Base-by-base conservation (phyloP, 2,797 vertebrate species). In the Hirundo rustica region DNA sequence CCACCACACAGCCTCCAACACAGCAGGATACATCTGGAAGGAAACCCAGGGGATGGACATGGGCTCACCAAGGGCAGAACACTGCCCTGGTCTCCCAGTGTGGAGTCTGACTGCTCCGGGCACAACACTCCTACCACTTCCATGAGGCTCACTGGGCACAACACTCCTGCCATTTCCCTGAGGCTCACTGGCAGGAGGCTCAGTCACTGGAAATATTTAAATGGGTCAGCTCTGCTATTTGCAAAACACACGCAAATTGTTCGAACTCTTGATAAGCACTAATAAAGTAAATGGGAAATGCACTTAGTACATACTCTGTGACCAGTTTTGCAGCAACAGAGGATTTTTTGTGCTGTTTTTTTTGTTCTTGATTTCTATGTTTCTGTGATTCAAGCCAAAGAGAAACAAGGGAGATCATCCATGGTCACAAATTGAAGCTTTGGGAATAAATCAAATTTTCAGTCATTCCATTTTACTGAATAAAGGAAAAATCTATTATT, bases 1-100 rank as follows among this genome's bases (percentile, higher is more conserved):
- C 8, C 50, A 60, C 1, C 7, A 65, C 0, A 0, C 18, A 61
- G 50, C 19, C 8, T 75, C 38, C 3, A 1, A 34, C 38, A 45
- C 0, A 7, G n/a, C 1, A 3, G 29, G 16, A 22, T 11, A 54
- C 6, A 2, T 36, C 22, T 58, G 40, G 30, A 57, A 79, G 79
- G 38, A 51, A 70, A 54, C 11, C 7, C 40, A 72, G 29, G 7
- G 9, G 11, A 38, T 3, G 9, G 38, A 44, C 19, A 34, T 4
- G 34, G 38, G 26, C 34, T 76, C 40, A 70, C 0, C 1, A 0
- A 6, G 11, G 27, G 27, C 12, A 74, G 58, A 88, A 34, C 27
- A 47, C 22, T 23, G 65, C 53, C 25, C 27, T 18, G 21, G 16
- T 19, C 42, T 30, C 42, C 55, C 48, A 38, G 1, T 0, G 1